Evolutionary conservation across 2,888 invertebrate genomes (phyloP).

Genomic region (Lithodes maja): DNA sequence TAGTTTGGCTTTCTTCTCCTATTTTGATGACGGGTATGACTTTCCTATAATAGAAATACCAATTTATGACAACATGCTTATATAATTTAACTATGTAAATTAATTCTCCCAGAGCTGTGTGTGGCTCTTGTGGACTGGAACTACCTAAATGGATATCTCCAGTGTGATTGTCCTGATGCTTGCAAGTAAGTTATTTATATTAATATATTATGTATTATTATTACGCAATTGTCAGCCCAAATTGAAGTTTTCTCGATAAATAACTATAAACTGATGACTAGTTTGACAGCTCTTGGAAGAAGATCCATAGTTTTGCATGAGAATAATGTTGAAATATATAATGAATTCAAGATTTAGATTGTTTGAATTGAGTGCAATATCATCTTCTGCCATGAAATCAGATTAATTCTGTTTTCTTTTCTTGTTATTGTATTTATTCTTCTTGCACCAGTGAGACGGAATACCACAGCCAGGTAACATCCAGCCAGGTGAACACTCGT

Average conservation of each 20-base stretch:
- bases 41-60: no score
- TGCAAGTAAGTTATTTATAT: slow-evolving; percentile 13
- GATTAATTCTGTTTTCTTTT: no score
- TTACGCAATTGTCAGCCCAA: no score
- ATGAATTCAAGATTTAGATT: no score
- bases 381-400: no score
- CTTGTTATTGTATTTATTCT: background rate
- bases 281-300: background rate
- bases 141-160: slow-evolving; percentile 14
- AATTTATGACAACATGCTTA: no score
- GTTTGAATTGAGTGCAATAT: no score
- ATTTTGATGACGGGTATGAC: no score
- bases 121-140: slow-evolving; percentile 15
- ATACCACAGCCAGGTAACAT: slow-evolving; percentile 39
- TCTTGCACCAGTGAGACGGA: slow-evolving; percentile 23
- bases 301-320: background rate
- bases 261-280: background rate
- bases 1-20: no score
- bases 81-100: no score
- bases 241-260: no score
- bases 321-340: no score
- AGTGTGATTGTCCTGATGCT: slow-evolving; percentile 38
- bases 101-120: slow-evolving; percentile 26
- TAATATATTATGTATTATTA: background rate
- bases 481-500: slow-evolving; percentile 28